These are phyloP conservation scores for Drosophila carrolli DNA, from an alignment of 1,140 invertebrate genomes.

Conservation along the genomic window DNA sequence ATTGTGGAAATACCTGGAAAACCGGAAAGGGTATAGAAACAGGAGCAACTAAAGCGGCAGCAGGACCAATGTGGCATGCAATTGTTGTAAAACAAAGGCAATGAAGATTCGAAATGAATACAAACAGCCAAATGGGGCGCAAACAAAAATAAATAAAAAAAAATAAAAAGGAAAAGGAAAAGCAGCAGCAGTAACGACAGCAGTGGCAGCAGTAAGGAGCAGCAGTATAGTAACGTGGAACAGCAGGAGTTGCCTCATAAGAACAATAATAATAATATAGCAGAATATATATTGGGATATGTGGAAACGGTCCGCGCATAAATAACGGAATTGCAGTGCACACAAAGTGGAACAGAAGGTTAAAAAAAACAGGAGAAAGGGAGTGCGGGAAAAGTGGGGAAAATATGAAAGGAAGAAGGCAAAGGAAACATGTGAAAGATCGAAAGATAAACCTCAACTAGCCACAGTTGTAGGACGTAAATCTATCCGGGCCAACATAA, in stretches of 20 bases:
- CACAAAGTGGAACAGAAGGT: slow-evolving; percentile 38
- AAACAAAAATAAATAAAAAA: slow-evolving; percentile 47
- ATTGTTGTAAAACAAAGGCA: slow-evolving; percentile 80
- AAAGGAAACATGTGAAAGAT: slow-evolving; percentile 4
- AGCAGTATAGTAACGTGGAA: slow-evolving; percentile 27
- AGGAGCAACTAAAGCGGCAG: slow-evolving; percentile 8
- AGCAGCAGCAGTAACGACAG: slow-evolving; percentile 34
- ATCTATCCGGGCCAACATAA: not conserved
- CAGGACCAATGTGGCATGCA: slow-evolving; percentile 60
- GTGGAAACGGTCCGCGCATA: slow-evolving; percentile 40
- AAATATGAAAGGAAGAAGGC: slow-evolving; percentile 14
- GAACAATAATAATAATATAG: slow-evolving; percentile 50
- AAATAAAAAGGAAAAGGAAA: not conserved
- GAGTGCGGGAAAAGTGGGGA: not conserved
- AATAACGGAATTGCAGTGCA: slow-evolving; percentile 52
- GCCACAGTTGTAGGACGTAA: not conserved
- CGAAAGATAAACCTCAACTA: slow-evolving; percentile 10
- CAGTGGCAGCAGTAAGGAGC: slow-evolving; percentile 47
- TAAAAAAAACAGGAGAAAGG: not conserved
- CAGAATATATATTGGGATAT: slow-evolving; percentile 36
- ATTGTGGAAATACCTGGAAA: not conserved
- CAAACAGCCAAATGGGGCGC: slow-evolving; percentile 59
- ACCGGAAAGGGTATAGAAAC: slow-evolving; percentile 13
- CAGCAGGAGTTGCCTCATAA: slow-evolving; percentile 62
- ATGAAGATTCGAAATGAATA: slow-evolving; percentile 72